Percentiles rank a stretch among this genome's conserved stretches.
These are phyloP conservation scores for Smittia aterrima DNA, from an alignment of 2,888 invertebrate genomes.

Conservation along the genomic window DNA sequence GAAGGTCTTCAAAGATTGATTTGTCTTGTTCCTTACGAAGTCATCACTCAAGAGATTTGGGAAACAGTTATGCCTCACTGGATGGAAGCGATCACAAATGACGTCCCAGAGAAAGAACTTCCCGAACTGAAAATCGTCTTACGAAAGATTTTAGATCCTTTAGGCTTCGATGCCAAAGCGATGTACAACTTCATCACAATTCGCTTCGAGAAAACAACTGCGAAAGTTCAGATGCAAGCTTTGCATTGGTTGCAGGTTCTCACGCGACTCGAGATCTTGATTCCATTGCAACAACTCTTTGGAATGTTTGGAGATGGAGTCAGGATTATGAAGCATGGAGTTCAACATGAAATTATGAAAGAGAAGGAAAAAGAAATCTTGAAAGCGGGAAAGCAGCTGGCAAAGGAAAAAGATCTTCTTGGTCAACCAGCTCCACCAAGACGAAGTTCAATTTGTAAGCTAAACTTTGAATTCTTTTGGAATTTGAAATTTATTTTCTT, in stretches of 20 bases:
- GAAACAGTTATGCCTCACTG: conserved; percentile 98
- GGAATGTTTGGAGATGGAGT: conserved; percentile 89
- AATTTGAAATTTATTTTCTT: not conserved
- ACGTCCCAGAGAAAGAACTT: conserved; percentile 85
- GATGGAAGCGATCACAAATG: conserved; percentile 96
- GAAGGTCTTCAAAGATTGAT: conserved; percentile 93
- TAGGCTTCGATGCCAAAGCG: conserved; percentile 90
- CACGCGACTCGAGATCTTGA: conserved; percentile 83
- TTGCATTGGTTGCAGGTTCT: conserved; percentile 85
- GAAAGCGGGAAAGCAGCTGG: conserved; percentile 45
- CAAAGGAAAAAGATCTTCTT: conserved; percentile 50
- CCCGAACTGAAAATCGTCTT: conserved; percentile 76
- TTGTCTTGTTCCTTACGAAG: conserved; percentile 95
- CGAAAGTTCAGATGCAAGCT: conserved; percentile 83
- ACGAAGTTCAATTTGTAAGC: conserved; percentile 60
- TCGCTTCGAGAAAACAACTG: conserved; percentile 75
- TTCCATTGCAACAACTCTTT: conserved; percentile 83
- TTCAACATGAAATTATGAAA: conserved; percentile 54
- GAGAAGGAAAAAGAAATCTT: conserved; percentile 50
- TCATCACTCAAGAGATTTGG: conserved; percentile 96
- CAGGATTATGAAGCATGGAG: conserved; percentile 64
- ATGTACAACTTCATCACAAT: conserved; percentile 92
- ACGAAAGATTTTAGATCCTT: conserved; percentile 94
- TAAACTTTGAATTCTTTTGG: conserved; percentile 21
- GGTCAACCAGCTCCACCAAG: conserved; percentile 52